These are phyloP conservation scores for Ornithoptera priamus DNA, from an alignment of 2,888 invertebrate genomes.

Conservation along the genomic window DNA sequence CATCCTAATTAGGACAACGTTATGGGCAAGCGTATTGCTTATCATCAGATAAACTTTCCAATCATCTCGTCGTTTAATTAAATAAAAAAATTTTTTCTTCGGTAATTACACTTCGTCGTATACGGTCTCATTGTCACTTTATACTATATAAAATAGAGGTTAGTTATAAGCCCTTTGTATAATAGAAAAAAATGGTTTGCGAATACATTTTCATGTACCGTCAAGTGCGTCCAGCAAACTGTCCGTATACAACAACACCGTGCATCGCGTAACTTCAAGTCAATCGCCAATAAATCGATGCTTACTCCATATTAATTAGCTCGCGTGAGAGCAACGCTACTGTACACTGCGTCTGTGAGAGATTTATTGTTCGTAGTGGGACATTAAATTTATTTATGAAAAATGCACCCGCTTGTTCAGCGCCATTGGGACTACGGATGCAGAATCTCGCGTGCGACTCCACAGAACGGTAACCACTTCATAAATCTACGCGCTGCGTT, in stretches of 20 bases:
- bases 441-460: slow-evolving; percentile 42
- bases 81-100: no score
- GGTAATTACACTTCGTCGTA: no score
- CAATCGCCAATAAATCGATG: slow-evolving; percentile 62
- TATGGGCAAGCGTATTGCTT: no score
- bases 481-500: slow-evolving; percentile 34
- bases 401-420: slow-evolving; percentile 51
- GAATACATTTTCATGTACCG: background rate
- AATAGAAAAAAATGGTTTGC: no score
- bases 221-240: background rate
- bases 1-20: no score
- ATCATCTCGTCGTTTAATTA: no score
- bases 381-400: slow-evolving; percentile 66
- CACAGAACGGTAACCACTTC: slow-evolving; percentile 30
- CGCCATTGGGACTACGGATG: slow-evolving; percentile 35
- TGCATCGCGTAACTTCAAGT: slow-evolving; percentile 44
- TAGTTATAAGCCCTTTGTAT: no score
- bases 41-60: no score
- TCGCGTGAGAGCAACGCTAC: slow-evolving; percentile 67
- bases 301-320: slow-evolving; percentile 73
- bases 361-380: slow-evolving; percentile 56
- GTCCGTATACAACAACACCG: slow-evolving; percentile 36
- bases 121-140: no score
- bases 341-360: slow-evolving; percentile 49
- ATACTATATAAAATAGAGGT: no score